Evolutionary conservation across 1,140 invertebrate species (phyloP), one percentile per base, ranked within the genome.

Genomic region (Triops cancriformis): DNA sequence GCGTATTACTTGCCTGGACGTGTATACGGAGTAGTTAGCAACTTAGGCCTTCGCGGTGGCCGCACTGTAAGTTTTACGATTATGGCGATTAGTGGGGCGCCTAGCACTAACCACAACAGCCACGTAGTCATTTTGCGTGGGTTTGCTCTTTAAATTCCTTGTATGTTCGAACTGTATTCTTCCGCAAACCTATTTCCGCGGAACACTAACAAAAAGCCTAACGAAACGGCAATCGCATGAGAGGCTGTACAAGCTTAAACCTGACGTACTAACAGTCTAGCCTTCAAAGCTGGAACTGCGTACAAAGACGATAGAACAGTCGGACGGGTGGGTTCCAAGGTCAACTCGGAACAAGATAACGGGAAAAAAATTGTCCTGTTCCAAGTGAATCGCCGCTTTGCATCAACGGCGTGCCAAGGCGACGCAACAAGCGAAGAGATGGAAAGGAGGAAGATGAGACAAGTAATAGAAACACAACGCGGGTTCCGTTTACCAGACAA

Each of bases 1-100:
- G 26, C 10, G 72, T 11, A 72, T 28, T 64, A 41, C 23, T 74
- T 78, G 73, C 77, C 77, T 26, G 77, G 77, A 14, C 77, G 27
- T 28, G 77, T 73, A 28, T 78, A 78, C 12, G 77, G 77, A n/a
- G 77, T 73, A 73, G 41, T 73, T 27, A 78, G 73, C 2, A 78
- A 43, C 51, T 78, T 78, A 23, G 77, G 77, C 51, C 77, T 73
- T 23, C 72, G 37, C 6, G 77, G 77, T 26, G 74, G 72, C 10
- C 74, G 41, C 18, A 73, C 28, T n/a, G 73, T 7, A 14, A n/a
- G 23, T 41, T 73, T 78, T 26, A 73, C 28, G 14, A 78, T 23
- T 18, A 74, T 4, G 23, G 75, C 75, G 43, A 76, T 43, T 26
- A 76, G 27, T 11, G 75, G 75, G 27, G 26, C 43, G 11, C 75